Conservation (phyloP, 1,140 invertebrate genomes). For the Nomia melanderi region DNA sequence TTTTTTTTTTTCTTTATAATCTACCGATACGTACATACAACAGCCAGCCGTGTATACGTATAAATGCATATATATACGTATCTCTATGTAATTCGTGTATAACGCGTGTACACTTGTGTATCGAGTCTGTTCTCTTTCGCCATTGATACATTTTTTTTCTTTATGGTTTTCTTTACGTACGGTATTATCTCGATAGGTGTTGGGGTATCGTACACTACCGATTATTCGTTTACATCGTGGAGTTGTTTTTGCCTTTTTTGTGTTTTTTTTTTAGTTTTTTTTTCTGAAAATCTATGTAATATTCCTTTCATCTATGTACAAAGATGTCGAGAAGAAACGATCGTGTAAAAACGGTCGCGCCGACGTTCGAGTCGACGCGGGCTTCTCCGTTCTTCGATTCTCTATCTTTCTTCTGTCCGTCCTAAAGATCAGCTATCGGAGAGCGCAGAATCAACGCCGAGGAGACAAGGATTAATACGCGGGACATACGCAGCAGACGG, state of each 20-base stretch:
- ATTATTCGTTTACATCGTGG: slow-evolving; percentile 77
- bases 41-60: neutral
- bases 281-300: slow-evolving; percentile 76
- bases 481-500: neutral
- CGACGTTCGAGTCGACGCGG: slow-evolving; percentile 5
- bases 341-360: slow-evolving; percentile 19
- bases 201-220: slow-evolving; percentile 77
- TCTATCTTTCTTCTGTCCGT: neutral
- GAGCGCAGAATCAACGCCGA: slow-evolving; percentile 7
- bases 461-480: neutral
- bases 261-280: too few species aligned
- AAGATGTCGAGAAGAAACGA: slow-evolving; percentile 28
- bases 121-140: neutral
- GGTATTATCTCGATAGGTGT: slow-evolving; percentile 25
- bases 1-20: neutral
- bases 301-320: slow-evolving; percentile 76
- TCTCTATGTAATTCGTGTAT: too few species aligned
- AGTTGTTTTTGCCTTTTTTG: too few species aligned
- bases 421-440: neutral
- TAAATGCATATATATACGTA: slow-evolving; percentile 9
- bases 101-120: slow-evolving; percentile 15
- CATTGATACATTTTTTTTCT: too few species aligned
- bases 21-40: slow-evolving; percentile 17
- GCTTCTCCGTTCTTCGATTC: neutral
- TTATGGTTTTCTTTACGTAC: too few species aligned